A percentile compares a stretch with the other conserved stretches of the same genome.
Conservation (phyloP, 2,888 invertebrate species). For the Drosophila fungiperda region DNA sequence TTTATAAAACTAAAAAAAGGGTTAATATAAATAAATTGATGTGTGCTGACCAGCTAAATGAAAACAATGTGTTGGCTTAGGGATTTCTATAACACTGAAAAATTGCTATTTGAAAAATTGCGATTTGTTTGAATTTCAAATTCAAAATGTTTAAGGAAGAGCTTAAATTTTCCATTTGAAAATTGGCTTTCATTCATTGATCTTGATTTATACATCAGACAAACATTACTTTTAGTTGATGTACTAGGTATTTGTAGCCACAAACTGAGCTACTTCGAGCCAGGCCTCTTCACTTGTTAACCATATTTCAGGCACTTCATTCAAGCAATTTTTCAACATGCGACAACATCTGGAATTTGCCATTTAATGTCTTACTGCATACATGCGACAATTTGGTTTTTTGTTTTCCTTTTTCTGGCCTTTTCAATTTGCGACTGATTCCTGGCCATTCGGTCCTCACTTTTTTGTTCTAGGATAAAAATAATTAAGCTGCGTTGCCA, state of each 20-base stretch:
- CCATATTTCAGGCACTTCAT: slow-evolving; percentile 1
- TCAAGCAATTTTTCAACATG: not conserved
- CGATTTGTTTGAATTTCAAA: not conserved
- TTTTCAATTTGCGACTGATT: slow-evolving; percentile 31
- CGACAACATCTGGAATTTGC: not conserved
- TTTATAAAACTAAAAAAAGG: not conserved
- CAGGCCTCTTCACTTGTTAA: not conserved
- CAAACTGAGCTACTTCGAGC: not conserved
- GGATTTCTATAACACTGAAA: not conserved
- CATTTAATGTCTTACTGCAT: not conserved
- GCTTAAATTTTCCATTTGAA: not conserved
- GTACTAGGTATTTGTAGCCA: not conserved
- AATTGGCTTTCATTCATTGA: not conserved
- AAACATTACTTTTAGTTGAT: not conserved
- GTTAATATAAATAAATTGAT: not conserved
- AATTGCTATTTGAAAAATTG: not conserved
- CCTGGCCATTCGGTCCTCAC: slow-evolving; percentile 13
- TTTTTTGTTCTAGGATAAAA: slow-evolving; percentile 32
- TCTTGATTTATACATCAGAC: not conserved
- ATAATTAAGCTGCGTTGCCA: slow-evolving; percentile 67
- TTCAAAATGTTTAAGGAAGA: not conserved
- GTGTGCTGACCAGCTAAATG: not conserved
- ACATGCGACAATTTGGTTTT: not conserved
- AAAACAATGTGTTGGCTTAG: not conserved
- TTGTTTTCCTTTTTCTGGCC: not conserved